phyloP scores from a whole-genome alignment of 2,888 invertebrate genomes.

The Noctua janthina region DNA sequence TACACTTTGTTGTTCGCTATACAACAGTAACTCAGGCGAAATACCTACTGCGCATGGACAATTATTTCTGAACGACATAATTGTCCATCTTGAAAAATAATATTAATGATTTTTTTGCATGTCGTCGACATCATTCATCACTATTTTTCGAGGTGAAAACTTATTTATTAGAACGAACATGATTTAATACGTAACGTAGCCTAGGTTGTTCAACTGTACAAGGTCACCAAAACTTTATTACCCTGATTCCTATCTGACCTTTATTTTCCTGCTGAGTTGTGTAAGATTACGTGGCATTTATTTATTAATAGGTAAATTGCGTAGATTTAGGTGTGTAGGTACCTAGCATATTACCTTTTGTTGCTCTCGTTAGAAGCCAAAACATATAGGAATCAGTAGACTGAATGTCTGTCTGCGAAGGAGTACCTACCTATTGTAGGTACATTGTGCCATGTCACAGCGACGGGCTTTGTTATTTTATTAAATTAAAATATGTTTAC shows the following conservation, averaged over 20 bases:
- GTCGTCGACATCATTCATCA: neutral
- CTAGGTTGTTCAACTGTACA: slow-evolving; percentile 17
- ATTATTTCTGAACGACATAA: neutral
- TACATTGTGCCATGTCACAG: no score
- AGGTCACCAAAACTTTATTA: slow-evolving; percentile 37
- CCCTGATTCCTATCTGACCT: slow-evolving; percentile 50
- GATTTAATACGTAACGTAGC: neutral
- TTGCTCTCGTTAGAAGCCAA: slow-evolving; percentile 1
- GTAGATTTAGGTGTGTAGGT: neutral
- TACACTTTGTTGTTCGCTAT: no score
- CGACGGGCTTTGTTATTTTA: neutral
- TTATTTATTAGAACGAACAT: neutral
- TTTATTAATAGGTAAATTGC: slow-evolving; percentile 27
- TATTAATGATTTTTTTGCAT: neutral
- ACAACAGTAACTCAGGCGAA: neutral
- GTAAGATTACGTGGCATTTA: slow-evolving; percentile 51
- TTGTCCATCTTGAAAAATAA: neutral
- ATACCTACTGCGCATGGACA: neutral
- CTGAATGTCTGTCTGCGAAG: neutral
- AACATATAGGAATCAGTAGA: neutral
- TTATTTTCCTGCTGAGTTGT: slow-evolving; percentile 46
- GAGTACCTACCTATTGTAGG: neutral
- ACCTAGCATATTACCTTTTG: neutral
- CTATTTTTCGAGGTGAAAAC: neutral
- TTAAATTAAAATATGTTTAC: neutral